These are phyloP conservation scores for Aporrectodea caliginosa DNA, from an alignment of 1,140 invertebrate species.

Conservation along the genomic window DNA sequence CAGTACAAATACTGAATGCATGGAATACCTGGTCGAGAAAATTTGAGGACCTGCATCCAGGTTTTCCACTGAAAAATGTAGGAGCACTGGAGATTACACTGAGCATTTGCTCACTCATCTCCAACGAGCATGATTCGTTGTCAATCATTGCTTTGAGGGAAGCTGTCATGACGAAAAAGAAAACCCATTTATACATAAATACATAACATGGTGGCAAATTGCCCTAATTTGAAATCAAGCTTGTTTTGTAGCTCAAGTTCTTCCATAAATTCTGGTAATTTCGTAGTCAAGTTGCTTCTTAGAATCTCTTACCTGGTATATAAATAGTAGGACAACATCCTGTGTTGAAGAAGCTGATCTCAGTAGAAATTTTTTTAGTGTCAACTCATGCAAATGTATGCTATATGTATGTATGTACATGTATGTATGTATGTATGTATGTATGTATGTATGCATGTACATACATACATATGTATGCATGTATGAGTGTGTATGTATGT, in stretches of 20 bases:
- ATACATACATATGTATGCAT: too few species aligned
- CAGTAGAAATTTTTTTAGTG: too few species aligned
- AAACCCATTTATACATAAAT: background rate
- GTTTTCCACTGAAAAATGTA: background rate
- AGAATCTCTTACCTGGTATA: too few species aligned
- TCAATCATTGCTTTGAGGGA: background rate
- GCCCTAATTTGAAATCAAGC: background rate
- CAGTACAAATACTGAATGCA: too few species aligned
- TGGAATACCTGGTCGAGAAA: background rate
- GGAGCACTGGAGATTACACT: background rate
- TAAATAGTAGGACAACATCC: background rate
- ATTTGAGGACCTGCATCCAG: background rate
- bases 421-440: too few species aligned
- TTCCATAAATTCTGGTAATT: too few species aligned
- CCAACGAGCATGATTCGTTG: background rate
- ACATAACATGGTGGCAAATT: background rate
- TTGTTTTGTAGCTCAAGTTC: background rate
- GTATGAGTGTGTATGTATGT: too few species aligned
- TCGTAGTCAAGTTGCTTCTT: too few species aligned
- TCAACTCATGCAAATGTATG: too few species aligned
- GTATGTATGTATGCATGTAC: too few species aligned
- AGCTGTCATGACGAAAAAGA: background rate
- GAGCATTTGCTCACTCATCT: background rate
- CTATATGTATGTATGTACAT: too few species aligned
- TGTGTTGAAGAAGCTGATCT: too few species aligned